phyloP scores from a whole-genome alignment of 1,140 invertebrate genomes.

The Cydia amplana region DNA sequence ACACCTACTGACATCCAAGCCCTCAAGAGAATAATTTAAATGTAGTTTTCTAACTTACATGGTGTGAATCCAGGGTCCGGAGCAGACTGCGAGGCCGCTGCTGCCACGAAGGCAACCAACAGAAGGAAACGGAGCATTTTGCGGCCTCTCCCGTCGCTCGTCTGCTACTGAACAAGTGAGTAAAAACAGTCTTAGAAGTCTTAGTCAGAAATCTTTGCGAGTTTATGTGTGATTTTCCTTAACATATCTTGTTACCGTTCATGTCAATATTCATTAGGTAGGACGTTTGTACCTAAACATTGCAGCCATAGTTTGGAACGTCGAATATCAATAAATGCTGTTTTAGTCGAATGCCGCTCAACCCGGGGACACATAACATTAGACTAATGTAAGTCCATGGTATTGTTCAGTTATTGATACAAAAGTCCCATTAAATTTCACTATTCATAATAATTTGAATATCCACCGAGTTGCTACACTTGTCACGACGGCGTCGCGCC shows the following conservation, averaged over 20 bases:
- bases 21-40: background rate
- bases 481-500: background rate
- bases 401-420: too few species aligned
- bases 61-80: conserved; percentile 33
- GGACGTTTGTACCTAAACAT: too few species aligned
- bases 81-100: conserved; percentile 42
- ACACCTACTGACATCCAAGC: too few species aligned
- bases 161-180: conserved; percentile 40
- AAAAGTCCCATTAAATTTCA: background rate
- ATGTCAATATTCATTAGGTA: too few species aligned
- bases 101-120: conserved; percentile 40
- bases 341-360: too few species aligned
- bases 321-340: too few species aligned
- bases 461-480: background rate
- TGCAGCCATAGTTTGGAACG: too few species aligned
- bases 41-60: background rate
- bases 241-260: too few species aligned
- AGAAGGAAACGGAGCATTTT: conserved; percentile 38
- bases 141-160: conserved; percentile 38
- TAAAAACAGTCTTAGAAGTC: background rate
- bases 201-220: background rate
- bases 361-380: too few species aligned
- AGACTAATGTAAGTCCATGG: too few species aligned
- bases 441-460: background rate
- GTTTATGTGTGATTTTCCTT: background rate